Evolutionary conservation across 2,797 vertebrate genomes (phyloP), one percentile per base, ranked within the genome.

Genomic region (Melanotaenia parkinsoni): DNA sequence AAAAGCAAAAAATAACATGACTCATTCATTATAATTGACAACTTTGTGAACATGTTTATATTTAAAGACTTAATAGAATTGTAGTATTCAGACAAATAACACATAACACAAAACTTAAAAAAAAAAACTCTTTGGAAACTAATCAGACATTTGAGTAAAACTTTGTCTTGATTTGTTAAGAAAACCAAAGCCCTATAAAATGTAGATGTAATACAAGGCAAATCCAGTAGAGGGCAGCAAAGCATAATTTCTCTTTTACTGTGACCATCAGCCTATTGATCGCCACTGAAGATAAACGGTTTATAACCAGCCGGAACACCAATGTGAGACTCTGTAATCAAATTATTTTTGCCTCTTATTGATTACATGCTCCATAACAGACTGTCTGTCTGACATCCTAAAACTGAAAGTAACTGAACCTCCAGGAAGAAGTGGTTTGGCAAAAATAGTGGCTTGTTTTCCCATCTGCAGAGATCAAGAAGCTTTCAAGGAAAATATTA

Each of bases 401-500:
- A 70, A 58, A 72, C 35, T 18, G 14, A 11, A 37, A 45, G 32
- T 33, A 69, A 82, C 60, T 72, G 51, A 38, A 61, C 65, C 66
- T 77, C 33, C 70, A 63, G 74, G 74, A 87, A 72, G 67, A 83
- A 63, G 33, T 16, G 0, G 40, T 76, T 80, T 66, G 56, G 74
- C 65, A 77, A 65, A 84, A 84, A 54, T 72, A 83, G 78, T 75
- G 72, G 67, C 74, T 30, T 81, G 81, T 83, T 89, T 68, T 89
- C 70, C 68, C 82, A 90, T 84, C 86, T 89, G 88, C 81, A 87
- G 83, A 90, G 86, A 76, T 87, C 85, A 89, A 91, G 91, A 89
- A 93, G 92, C 88, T 89, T 85, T 88, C 77, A 84, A 64, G 58
- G 76, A 93, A 93, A 94, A 94, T 93, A 93, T 94, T 94, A 88